Evolutionary conservation across 2,113 vertebrate genomes (phyloP).

Genomic region (Coturnix japonica): DNA sequence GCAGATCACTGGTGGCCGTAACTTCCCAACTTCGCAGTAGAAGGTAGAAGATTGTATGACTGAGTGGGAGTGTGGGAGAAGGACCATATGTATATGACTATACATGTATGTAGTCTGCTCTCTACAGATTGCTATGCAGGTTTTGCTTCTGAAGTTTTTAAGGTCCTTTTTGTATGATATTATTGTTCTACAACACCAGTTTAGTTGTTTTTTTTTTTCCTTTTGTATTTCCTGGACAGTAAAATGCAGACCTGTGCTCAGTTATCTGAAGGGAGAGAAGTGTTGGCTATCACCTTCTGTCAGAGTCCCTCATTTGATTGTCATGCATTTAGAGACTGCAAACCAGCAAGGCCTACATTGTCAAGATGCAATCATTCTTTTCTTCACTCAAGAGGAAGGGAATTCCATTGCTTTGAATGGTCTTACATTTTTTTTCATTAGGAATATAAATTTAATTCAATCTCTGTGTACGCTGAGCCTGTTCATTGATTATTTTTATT

Average conservation of each 20-base stretch:
- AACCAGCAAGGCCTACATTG: not conserved
- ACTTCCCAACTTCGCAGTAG: not conserved
- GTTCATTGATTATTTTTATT: not conserved
- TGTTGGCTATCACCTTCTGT: not conserved
- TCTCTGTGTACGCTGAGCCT: conserved; percentile 15
- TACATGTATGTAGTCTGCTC: no score
- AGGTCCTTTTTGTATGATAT: not conserved
- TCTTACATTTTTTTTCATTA: conserved; percentile 28
- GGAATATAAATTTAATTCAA: not conserved
- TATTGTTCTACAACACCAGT: not conserved
- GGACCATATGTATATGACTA: not conserved
- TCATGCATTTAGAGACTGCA: not conserved
- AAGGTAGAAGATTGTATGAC: not conserved
- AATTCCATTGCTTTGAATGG: not conserved
- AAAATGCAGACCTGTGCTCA: not conserved
- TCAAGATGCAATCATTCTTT: not conserved
- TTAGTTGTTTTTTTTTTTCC: fast-evolving
- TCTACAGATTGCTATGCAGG: not conserved
- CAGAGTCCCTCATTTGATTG: not conserved
- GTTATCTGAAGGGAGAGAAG: not conserved
- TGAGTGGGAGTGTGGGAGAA: not conserved
- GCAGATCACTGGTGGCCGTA: not conserved
- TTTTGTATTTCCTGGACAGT: not conserved
- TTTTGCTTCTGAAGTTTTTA: not conserved
- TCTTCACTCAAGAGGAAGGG: not conserved